Conservation (phyloP, 1,140 invertebrate genomes). For the Sycobia sp. region DNA sequence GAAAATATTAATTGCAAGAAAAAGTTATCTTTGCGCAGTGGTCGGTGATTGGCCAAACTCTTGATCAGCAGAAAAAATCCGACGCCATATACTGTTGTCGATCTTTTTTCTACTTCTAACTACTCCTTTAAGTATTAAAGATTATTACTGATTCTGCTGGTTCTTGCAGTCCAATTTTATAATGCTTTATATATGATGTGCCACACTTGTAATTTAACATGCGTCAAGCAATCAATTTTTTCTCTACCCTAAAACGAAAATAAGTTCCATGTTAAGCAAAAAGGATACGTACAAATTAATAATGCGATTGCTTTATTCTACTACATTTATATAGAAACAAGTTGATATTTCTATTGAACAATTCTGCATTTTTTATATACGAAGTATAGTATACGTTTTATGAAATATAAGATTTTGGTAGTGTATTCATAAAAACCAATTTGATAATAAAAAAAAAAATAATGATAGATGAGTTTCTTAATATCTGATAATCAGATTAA, state of each 20-base stretch:
- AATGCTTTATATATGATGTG: slow-evolving; percentile 38
- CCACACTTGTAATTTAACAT: slow-evolving; percentile 43
- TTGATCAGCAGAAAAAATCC: not conserved
- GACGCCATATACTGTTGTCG: slow-evolving; percentile 26
- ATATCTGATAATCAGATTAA: slow-evolving; percentile 3
- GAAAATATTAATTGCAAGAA: slow-evolving; percentile 9
- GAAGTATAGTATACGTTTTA: slow-evolving; percentile 13
- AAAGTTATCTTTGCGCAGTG: slow-evolving; percentile 25
- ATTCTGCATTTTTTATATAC: slow-evolving; percentile 24
- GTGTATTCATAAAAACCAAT: not conserved
- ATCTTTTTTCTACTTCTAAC: slow-evolving; percentile 21
- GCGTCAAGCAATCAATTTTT: slow-evolving; percentile 31
- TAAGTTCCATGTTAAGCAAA: slow-evolving; percentile 11
- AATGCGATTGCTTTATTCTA: slow-evolving; percentile 5
- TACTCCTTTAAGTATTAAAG: slow-evolving; percentile 10
- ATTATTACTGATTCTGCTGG: slow-evolving; percentile 16
- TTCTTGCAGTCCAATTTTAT: slow-evolving; percentile 26
- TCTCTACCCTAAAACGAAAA: slow-evolving; percentile 13
- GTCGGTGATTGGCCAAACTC: slow-evolving; percentile 1
- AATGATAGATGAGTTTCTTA: slow-evolving; percentile 26
- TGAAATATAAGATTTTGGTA: slow-evolving; percentile 17
- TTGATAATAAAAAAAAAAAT: slow-evolving; percentile 10
- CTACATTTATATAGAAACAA: not conserved
- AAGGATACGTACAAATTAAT: slow-evolving; percentile 20
- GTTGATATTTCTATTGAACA: not conserved